Evolutionary conservation across 1,140 invertebrate species (phyloP), one percentile per base, ranked within the genome.

Genomic region (Nephotettix cincticeps): DNA sequence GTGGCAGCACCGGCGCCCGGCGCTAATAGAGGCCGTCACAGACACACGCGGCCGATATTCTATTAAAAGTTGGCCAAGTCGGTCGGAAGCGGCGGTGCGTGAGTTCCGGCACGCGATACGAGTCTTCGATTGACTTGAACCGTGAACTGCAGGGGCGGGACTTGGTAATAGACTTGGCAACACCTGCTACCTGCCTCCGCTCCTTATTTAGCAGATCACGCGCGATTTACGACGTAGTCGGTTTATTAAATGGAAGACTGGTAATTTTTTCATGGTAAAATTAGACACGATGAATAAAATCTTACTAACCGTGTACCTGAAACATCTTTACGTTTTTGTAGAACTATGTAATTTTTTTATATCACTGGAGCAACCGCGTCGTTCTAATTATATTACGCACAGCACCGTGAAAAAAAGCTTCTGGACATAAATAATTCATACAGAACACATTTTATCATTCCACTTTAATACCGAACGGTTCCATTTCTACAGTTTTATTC

Each of bases 61-160:
- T 61, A 61, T 61, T 61, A 61, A 61, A 61, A 61, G 56, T 61
- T 61, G 47, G 56, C 56, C 56, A 61, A 61, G 14, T 61, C 23
- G 56, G 56, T 14, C 56, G 56, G 56, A 61, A 51, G 56, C 4
- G 6, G 56, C 25, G 56, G 56, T 61, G 56, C 25, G 56, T 28
- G 56, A 11, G 14, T 11, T 21, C 14, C 47, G 56, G 21, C 25
- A 28, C 56, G 21, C 56, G 56, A 61, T 4, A 4, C 47, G 14
- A n/a, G 47, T 51, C n/a, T 40, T 40, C 36, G 36, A 40, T 40
- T 40, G 36, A 17, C 6, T 17, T 17, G 36, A 6, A 9, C 36
- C 6, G 36, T 9, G 17, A 40, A 9, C 6, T 6, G 17, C 36
- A 17, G 17, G 36, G 36, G 36, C 36, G 36, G 36, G 36, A 40